These are phyloP conservation scores for Onchidella celtica DNA, from an alignment of 2,888 invertebrate genomes.

Conservation along the genomic window DNA sequence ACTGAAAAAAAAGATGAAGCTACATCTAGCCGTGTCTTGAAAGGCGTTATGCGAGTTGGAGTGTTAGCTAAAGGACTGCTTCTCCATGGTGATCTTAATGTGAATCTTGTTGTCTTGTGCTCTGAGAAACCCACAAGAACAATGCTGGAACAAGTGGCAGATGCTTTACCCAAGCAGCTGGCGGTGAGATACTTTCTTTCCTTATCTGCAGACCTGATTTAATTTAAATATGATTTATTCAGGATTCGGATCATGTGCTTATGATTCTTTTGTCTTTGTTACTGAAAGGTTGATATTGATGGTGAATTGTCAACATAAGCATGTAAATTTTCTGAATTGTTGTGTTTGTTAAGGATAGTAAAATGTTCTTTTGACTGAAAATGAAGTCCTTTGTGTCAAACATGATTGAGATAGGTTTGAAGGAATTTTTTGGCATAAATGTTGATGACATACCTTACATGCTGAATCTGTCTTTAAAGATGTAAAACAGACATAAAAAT, in stretches of 20 bases:
- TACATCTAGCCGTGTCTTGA: constrained; percentile 85
- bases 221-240: too few relatives aligned
- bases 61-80: constrained; percentile 93
- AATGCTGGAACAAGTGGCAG: constrained; percentile 92
- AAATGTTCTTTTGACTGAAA: background rate
- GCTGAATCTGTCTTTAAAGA: too few relatives aligned
- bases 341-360: background rate
- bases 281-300: background rate
- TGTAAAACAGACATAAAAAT: too few relatives aligned
- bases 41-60: constrained; percentile 98
- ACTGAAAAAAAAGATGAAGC: constrained; percentile 58
- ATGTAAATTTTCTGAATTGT: too few relatives aligned
- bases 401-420: too few relatives aligned
- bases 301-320: too few relatives aligned
- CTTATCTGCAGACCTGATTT: background rate
- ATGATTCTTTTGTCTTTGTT: too few relatives aligned
- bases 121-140: constrained; percentile 94
- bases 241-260: too few relatives aligned
- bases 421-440: too few relatives aligned
- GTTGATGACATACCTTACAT: too few relatives aligned
- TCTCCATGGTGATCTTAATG: constrained; percentile 92
- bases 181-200: constrained; percentile 54
- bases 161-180: constrained; percentile 90
- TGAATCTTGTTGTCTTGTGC: constrained; percentile 96
- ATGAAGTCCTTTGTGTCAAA: too few relatives aligned